Evolutionary conservation across 1,140 invertebrate species (phyloP), one percentile per base, ranked within the genome.

Genomic region (Tetragonula clypearis): DNA sequence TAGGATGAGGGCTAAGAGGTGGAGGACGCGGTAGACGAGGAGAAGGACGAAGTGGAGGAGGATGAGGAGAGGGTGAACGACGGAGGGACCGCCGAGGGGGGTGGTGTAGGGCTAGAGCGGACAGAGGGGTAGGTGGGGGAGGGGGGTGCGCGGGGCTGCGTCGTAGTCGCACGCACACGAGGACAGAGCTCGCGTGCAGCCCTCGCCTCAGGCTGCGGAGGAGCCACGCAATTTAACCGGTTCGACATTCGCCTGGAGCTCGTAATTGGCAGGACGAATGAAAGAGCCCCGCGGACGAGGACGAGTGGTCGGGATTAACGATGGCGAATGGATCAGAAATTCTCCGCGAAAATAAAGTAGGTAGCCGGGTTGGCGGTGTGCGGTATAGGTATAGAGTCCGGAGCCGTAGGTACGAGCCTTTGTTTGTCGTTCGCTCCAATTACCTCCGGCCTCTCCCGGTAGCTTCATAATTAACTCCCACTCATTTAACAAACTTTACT

Each of bases 401-500:
- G 68, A 90, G 87, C 90, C 84, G 87, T 89, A 88, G 88, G 90
- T 92, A 92, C 91, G 93, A 93, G 92, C 93, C 93, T 95, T 94
- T 95, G 94, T 95, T 95, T 95, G 93, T 94, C 93, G 94, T 94
- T 94, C 94, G 94, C 94, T 95, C 94, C 94, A 94, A 95, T 95
- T 95, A 95, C 93, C 94, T 93, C 93, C 93, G 92, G 94, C 92
- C 92, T 90, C 89, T 91, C 87, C 93, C 92, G 93, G 94, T 95
- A 93, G 94, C 94, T 95, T 94, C 93, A 94, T 95, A 95, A 95
- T 95, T 95, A 95, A 95, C 94, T 95, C 94, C 94, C 94, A 95
- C 94, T 95, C 94, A 94, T 95, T 95, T 94, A 95, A 95, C 94
- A 94, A 95, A 95, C 94, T 95, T 95, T 94, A 95, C 93, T 95